These are phyloP conservation scores for Chlorodrepanis virens DNA, from an alignment of 2,113 vertebrate genomes.

Conservation along the genomic window DNA sequence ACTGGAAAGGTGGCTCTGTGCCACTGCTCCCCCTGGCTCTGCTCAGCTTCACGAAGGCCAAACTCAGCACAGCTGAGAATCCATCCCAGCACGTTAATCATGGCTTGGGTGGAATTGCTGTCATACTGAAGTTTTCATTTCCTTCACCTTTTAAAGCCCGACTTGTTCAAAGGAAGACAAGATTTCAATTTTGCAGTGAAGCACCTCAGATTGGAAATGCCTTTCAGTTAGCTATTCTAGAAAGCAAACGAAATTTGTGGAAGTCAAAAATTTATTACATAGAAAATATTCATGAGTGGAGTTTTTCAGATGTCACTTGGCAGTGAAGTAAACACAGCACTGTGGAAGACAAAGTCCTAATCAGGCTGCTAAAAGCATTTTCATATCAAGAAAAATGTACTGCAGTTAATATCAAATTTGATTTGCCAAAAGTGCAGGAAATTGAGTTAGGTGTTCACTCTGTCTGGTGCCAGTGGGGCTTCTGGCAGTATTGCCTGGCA, in stretches of 20 bases:
- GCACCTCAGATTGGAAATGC: background rate
- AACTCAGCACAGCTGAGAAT: constrained; percentile 64
- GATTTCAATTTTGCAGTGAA: background rate
- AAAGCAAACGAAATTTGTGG: background rate
- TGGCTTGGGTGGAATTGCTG: background rate
- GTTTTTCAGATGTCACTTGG: background rate
- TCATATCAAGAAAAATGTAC: background rate
- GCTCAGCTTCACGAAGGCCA: constrained; percentile 10
- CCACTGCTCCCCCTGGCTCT: constrained; percentile 41
- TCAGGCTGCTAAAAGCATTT: background rate
- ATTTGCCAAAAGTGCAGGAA: background rate
- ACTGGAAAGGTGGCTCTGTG: constrained; percentile 41
- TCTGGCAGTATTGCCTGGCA: background rate
- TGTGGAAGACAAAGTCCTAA: background rate
- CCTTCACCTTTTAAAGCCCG: background rate
- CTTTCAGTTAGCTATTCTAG: background rate
- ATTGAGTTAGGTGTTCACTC: background rate
- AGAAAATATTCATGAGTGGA: background rate
- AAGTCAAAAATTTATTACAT: background rate
- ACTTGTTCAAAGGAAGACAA: background rate
- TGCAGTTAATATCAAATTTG: background rate
- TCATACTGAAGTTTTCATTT: background rate
- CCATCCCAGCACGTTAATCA: constrained; percentile 43
- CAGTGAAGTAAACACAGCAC: background rate
- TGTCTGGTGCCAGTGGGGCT: background rate